Evolutionary conservation across 2,113 vertebrate genomes (phyloP).

Genomic region (Phycodurus eques): DNA sequence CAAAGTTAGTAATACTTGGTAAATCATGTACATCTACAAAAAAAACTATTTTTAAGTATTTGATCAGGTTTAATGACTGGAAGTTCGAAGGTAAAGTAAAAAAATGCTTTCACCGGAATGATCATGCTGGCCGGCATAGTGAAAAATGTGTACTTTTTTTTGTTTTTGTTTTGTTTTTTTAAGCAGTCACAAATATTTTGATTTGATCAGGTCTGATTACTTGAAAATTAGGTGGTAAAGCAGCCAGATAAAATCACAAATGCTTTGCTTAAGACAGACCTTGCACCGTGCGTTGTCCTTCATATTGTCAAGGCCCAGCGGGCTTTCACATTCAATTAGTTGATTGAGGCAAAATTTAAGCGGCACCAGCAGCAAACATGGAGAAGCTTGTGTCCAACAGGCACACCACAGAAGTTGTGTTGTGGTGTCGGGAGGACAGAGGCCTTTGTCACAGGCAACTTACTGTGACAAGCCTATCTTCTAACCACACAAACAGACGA

Average conservation of each 20-base stretch:
- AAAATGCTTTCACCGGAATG: neutral
- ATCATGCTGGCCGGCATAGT: neutral
- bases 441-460: constrained; percentile 55
- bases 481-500: constrained; percentile 4
- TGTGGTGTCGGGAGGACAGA: constrained; percentile 62
- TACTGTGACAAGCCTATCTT: constrained; percentile 66
- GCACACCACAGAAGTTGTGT: constrained; percentile 67
- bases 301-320: constrained; percentile 59
- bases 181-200: neutral
- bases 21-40: neutral
- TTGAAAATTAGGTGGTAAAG: neutral
- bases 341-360: constrained; percentile 75
- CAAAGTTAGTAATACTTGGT: neutral
- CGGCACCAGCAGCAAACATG: constrained; percentile 69
- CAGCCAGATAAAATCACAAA: constrained; percentile 43
- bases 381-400: constrained; percentile 62
- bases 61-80: neutral
- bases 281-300: constrained; percentile 63
- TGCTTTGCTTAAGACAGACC: constrained; percentile 49
- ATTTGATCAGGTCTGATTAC: neutral
- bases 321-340: constrained; percentile 76
- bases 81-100: neutral
- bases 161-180: neutral
- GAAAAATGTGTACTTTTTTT: neutral
- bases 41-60: neutral